These are phyloP conservation scores for Eurytemora carolleeae DNA, from an alignment of 1,140 invertebrate genomes.

Conservation along the genomic window DNA sequence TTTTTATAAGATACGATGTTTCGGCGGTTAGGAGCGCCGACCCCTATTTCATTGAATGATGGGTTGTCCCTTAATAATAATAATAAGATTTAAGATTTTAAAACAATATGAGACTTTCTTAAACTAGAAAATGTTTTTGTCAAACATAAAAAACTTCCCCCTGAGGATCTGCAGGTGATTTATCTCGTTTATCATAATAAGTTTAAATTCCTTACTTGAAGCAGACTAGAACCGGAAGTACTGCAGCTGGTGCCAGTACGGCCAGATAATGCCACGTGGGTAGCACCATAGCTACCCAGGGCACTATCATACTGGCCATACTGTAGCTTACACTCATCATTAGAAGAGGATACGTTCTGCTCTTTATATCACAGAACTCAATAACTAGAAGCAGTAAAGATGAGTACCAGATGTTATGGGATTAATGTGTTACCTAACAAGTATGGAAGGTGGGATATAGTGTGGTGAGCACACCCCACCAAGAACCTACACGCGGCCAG, in stretches of 20 bases:
- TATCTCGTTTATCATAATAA: too few species aligned
- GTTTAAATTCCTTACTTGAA: constrained; percentile 16
- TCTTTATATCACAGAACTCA: constrained; percentile 19
- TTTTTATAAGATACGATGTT: too few species aligned
- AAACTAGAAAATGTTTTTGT: too few species aligned
- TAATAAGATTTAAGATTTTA: too few species aligned
- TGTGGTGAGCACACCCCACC: constrained; percentile 20
- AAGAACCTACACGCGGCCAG: constrained; percentile 18
- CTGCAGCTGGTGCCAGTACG: constrained; percentile 19
- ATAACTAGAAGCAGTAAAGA: constrained; percentile 15
- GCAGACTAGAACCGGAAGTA: constrained; percentile 19
- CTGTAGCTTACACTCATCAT: constrained; percentile 19
- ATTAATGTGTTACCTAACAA: constrained; percentile 20
- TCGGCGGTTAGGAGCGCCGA: too few species aligned
- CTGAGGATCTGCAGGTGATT: too few species aligned
- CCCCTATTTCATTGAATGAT: too few species aligned
- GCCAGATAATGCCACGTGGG: constrained; percentile 18
- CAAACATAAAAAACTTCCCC: too few species aligned
- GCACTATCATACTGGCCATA: constrained; percentile 14
- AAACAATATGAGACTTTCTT: too few species aligned
- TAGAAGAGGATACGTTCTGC: constrained; percentile 18
- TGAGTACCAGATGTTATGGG: neutral
- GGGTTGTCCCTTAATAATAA: too few species aligned
- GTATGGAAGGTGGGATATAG: constrained; percentile 21
- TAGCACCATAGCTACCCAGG: constrained; percentile 16